These are phyloP conservation scores for Saccopteryx bilineata DNA, from an alignment of 2,113 vertebrate species.

Conservation along the genomic window DNA sequence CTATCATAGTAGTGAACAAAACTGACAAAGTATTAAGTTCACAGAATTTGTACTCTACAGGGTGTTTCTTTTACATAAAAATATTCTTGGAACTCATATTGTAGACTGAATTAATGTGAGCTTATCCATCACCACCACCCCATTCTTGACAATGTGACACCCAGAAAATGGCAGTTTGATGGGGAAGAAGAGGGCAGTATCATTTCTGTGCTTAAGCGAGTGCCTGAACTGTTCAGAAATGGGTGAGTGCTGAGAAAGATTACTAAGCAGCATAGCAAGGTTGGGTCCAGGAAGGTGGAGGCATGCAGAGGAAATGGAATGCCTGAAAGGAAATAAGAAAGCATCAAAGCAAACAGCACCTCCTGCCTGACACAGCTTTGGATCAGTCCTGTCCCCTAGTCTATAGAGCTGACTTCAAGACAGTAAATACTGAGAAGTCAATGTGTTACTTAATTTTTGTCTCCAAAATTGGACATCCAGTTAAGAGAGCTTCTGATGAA, in stretches of 20 bases:
- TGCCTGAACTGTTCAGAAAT: neutral
- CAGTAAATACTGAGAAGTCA: neutral
- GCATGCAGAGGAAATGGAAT: neutral
- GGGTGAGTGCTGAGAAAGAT: accelerated
- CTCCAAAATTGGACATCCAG: neutral
- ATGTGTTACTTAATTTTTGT: neutral
- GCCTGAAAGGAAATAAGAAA: neutral
- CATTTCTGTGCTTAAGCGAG: neutral
- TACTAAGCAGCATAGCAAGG: accelerated
- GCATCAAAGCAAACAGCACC: neutral
- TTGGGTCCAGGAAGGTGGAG: neutral
- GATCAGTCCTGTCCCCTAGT: neutral
- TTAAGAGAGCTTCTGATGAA: neutral
- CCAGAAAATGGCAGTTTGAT: neutral
- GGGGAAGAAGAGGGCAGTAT: neutral
- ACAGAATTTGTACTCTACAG: neutral
- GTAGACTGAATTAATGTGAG: neutral
- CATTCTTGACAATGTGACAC: neutral
- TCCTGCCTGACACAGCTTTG: neutral
- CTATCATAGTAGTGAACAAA: constrained; percentile 10
- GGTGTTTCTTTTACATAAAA: neutral
- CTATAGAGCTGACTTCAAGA: neutral
- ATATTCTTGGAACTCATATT: neutral
- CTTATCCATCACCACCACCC: neutral
- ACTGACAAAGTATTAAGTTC: constrained; percentile 24